Conservation (phyloP, 2,888 invertebrate species). For the Hemaris fuciformis region DNA sequence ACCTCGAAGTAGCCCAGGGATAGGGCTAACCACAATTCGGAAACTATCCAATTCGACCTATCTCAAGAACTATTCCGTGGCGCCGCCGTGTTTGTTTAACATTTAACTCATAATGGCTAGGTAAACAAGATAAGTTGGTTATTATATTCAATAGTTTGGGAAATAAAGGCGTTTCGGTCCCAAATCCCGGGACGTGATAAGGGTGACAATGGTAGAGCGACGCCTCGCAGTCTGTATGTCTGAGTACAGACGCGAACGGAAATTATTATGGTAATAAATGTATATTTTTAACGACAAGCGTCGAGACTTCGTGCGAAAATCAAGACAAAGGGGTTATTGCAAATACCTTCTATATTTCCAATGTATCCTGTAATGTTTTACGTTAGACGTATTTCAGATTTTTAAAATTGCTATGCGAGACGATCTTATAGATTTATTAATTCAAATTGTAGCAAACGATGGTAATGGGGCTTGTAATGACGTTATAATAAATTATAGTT, state of each 20-base stretch:
- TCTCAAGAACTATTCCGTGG: neutral
- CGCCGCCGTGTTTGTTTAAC: conserved; percentile 27
- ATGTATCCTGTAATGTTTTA: no score
- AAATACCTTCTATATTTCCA: no score
- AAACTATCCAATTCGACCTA: conserved; percentile 42
- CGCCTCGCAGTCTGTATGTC: conserved; percentile 45
- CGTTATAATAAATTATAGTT: no score
- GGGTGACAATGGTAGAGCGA: conserved; percentile 46
- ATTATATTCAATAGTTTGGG: conserved; percentile 47
- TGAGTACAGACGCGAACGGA: conserved; percentile 6
- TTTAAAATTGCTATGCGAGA: no score
- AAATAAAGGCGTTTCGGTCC: conserved; percentile 40
- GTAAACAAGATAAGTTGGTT: conserved; percentile 37
- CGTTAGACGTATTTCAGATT: no score
- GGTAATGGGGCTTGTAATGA: no score
- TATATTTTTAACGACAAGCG: neutral
- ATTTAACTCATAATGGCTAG: conserved; percentile 27
- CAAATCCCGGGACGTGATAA: conserved; percentile 54
- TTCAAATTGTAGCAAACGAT: no score
- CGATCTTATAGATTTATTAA: no score
- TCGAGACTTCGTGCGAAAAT: neutral
- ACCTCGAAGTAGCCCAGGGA: conserved; percentile 8
- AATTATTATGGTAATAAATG: neutral
- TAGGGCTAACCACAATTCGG: conserved; percentile 19
- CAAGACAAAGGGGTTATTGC: neutral